Evolutionary conservation across 2,113 vertebrate species (phyloP), one percentile per base, ranked within the genome.

Genomic region (Etia nguti): DNA sequence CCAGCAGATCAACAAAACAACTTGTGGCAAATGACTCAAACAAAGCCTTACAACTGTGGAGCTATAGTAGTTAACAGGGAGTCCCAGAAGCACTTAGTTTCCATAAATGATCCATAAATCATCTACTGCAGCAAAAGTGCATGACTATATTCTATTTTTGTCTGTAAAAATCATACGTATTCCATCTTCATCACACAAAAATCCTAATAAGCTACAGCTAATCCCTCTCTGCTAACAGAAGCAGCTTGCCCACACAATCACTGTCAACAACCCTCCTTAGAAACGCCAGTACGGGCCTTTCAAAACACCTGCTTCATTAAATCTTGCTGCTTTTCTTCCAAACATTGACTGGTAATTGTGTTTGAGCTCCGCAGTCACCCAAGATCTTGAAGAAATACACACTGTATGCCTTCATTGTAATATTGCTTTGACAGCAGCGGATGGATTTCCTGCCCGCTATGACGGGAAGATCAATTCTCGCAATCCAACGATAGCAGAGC

Each of bases 401-500:
- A 68, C 79, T 77, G 31, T 79, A 15, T 52, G 38, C 24, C 62
- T 85, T 90, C 80, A 84, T 79, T 91, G 86, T 94, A 87, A 90
- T 91, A 91, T 80, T 93, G 91, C 91, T 92, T 92, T 92, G 91
- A 89, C 81, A 92, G 88, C 93, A 93, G 59, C 20, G 56, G 65
- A 89, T 88, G 83, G 86, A 91, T 93, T 93, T 95, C 91, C 92
- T 94, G 92, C 82, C 84, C 62, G 82, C 88, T 90, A 86, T 90
- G 86, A 93, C 52, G 85, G 92, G 86, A 88, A 93, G 88, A 95
- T 92, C 93, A 89, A 92, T 94, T 84, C 89, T 62, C 62, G 75
- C 81, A 65, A 92, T 79, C 83, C 50, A 70, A 75, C 22, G 82
- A 93, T 92, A 85, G 90, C 46, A n/a, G 80, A 86, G 62, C 57